These are phyloP conservation scores for Aethes cnicana DNA, from an alignment of 2,888 invertebrate genomes.

Conservation along the genomic window DNA sequence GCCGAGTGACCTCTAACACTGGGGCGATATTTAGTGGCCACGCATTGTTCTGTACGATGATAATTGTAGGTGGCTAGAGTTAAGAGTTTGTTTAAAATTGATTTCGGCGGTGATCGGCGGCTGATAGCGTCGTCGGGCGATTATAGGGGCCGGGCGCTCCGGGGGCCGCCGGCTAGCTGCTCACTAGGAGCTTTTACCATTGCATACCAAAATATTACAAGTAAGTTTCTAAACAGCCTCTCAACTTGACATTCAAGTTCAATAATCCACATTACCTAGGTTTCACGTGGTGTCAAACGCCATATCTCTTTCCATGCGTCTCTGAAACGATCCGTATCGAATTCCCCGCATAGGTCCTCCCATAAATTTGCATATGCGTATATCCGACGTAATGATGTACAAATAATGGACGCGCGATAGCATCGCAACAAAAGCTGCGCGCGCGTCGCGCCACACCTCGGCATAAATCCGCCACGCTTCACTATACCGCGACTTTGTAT, in stretches of 20 bases:
- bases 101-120: slow-evolving; percentile 71
- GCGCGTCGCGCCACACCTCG: slow-evolving; percentile 37
- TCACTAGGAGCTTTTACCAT: slow-evolving; percentile 9
- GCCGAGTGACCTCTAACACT: slow-evolving; percentile 73
- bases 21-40: slow-evolving; percentile 61
- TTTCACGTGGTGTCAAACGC: too few relatives aligned
- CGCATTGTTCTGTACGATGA: slow-evolving; percentile 70
- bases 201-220: background rate
- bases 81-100: slow-evolving; percentile 81
- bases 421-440: slow-evolving; percentile 41
- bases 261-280: too few relatives aligned
- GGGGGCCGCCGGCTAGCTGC: slow-evolving; percentile 34
- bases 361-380: slow-evolving; percentile 42
- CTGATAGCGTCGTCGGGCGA: slow-evolving; percentile 67
- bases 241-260: too few relatives aligned
- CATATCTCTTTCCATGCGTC: background rate
- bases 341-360: slow-evolving; percentile 30
- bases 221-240: too few relatives aligned
- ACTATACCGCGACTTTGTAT: slow-evolving; percentile 33
- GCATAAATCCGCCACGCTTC: slow-evolving; percentile 40
- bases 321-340: slow-evolving; percentile 5
- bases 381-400: slow-evolving; percentile 48
- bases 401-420: slow-evolving; percentile 47
- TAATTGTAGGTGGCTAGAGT: slow-evolving; percentile 79
- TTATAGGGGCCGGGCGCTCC: slow-evolving; percentile 56